These are phyloP conservation scores for Protobothrops mucrosquamatus DNA, from an alignment of 2,113 vertebrate genomes.

Conservation along the genomic window DNA sequence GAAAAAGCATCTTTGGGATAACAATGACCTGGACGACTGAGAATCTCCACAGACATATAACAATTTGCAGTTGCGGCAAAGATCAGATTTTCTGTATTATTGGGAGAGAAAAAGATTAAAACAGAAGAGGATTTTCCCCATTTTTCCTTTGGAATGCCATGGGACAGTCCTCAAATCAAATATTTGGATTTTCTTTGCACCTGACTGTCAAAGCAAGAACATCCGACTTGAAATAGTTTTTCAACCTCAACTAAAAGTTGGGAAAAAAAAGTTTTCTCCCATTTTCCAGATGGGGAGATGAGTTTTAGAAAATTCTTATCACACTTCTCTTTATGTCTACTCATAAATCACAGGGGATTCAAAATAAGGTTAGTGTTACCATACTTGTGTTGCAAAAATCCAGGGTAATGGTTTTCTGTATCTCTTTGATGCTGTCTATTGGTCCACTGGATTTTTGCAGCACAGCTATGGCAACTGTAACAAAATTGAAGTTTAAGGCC, in stretches of 20 bases:
- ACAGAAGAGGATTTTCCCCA: not conserved
- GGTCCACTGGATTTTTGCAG: not conserved
- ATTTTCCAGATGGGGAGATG: not conserved
- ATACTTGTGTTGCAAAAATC: not conserved
- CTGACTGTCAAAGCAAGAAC: not conserved
- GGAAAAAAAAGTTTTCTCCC: not conserved
- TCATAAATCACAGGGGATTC: not conserved
- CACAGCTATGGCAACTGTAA: not conserved
- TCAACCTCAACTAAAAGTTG: not conserved
- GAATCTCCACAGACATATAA: not conserved
- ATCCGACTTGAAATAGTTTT: not conserved
- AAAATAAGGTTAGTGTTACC: not conserved
- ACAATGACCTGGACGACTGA: too few relatives aligned
- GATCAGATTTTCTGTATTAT: not conserved
- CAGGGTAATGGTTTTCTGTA: not conserved
- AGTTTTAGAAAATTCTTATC: not conserved
- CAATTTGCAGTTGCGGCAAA: not conserved
- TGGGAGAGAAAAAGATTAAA: too few relatives aligned
- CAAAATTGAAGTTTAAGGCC: not conserved
- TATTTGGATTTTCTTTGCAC: not conserved
- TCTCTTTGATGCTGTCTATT: not conserved
- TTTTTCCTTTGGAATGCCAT: not conserved
- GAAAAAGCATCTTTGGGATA: too few relatives aligned
- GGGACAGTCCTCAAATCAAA: not conserved
- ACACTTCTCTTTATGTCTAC: not conserved